phyloP scores from a whole-genome alignment of 2,797 vertebrate species.

The Petrocephalus schoutedeni region DNA sequence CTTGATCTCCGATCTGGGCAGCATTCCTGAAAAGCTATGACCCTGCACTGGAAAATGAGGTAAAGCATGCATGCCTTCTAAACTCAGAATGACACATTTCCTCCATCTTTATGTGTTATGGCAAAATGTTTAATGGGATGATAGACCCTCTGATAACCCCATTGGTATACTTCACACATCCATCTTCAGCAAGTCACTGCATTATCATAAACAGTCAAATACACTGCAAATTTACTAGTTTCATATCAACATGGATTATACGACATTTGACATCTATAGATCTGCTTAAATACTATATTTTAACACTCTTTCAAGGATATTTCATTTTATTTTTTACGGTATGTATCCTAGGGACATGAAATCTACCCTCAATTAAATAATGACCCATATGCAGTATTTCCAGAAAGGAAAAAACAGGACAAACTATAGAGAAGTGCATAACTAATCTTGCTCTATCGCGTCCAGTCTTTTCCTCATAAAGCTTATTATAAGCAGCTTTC shows the following conservation, averaged over 20 bases:
- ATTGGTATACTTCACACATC: background rate
- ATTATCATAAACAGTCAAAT: background rate
- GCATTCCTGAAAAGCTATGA: slow-evolving; percentile 40
- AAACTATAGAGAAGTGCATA: background rate
- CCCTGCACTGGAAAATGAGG: background rate
- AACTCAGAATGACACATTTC: background rate
- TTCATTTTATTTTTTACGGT: background rate
- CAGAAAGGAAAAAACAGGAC: background rate
- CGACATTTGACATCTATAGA: background rate
- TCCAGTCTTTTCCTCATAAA: background rate
- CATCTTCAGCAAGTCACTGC: background rate
- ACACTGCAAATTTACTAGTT: background rate
- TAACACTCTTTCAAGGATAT: background rate
- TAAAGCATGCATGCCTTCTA: background rate
- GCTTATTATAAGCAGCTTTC: background rate
- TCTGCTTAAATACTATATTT: background rate
- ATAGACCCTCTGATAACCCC: background rate
- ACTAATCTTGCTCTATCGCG: background rate
- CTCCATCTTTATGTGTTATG: background rate
- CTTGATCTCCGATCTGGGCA: slow-evolving; percentile 37
- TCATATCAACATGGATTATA: background rate
- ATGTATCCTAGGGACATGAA: background rate
- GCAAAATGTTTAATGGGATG: background rate
- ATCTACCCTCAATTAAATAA: background rate
- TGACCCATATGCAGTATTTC: background rate